A percentile compares a stretch with the other conserved stretches of the same genome.
phyloP scores from a whole-genome alignment of 2,797 vertebrate species.

The Pseudochaenichthys georgianus region DNA sequence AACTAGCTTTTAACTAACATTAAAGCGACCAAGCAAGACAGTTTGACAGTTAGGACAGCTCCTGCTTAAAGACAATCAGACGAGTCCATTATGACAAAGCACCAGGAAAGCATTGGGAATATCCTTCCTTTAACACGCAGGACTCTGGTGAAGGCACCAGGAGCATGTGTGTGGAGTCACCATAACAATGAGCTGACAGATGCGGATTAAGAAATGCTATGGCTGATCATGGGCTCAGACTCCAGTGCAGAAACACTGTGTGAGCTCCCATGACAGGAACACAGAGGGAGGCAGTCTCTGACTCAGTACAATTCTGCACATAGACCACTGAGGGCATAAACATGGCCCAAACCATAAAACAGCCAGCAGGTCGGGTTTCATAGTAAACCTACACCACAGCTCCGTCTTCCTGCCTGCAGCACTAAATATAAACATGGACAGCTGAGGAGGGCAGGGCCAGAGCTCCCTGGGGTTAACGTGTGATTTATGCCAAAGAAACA shows the following conservation, averaged over 20 bases:
- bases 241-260: constrained; percentile 24
- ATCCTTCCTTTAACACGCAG: not conserved
- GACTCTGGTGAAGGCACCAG: not conserved
- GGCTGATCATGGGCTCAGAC: constrained; percentile 40
- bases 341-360: constrained; percentile 41
- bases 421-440: constrained; percentile 84
- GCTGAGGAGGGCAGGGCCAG: constrained; percentile 73
- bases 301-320: constrained; percentile 35
- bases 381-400: constrained; percentile 62
- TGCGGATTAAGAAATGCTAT: constrained; percentile 36
- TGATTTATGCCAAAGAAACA: constrained; percentile 75
- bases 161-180: constrained; percentile 20
- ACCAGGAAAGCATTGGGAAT: no score
- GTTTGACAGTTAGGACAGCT: no score
- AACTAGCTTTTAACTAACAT: no score
- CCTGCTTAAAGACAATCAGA: no score
- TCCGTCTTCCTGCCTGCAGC: constrained; percentile 59
- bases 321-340: constrained; percentile 12
- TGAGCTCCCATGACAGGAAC: constrained; percentile 11
- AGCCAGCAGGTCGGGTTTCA: constrained; percentile 65
- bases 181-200: constrained; percentile 35
- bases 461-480: constrained; percentile 65
- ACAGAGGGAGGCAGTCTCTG: constrained; percentile 12
- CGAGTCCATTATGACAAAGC: no score
- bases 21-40: no score